phyloP scores from a whole-genome alignment of 2,113 vertebrate genomes.

The Dermatemys mawii region DNA sequence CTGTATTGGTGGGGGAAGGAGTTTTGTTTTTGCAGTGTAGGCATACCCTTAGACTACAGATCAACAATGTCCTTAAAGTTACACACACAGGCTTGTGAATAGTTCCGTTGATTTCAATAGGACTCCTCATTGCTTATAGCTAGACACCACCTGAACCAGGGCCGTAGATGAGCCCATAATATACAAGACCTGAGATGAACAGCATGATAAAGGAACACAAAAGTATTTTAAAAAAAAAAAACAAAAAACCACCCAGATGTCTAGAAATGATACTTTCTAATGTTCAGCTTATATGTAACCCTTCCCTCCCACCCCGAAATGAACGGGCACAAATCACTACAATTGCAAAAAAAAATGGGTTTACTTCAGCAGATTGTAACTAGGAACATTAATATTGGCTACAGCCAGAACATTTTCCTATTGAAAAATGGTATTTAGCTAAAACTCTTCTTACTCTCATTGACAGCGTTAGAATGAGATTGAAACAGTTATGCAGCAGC shows the following conservation, averaged over 20 bases:
- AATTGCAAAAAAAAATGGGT: background rate
- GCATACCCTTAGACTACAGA: background rate
- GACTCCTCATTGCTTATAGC: conserved; percentile 12
- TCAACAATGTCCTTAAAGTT: background rate
- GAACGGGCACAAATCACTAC: background rate
- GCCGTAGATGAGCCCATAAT: background rate
- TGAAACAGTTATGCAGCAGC: background rate
- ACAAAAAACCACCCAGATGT: background rate
- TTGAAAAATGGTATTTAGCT: conserved; percentile 13
- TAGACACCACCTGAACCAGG: background rate
- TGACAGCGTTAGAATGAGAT: rapidly evolving
- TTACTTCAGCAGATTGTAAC: background rate
- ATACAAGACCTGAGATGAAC: background rate
- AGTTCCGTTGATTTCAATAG: background rate
- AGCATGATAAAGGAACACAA: conserved; percentile 27
- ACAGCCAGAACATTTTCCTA: background rate
- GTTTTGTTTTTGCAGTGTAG: background rate
- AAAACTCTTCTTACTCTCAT: conserved; percentile 22
- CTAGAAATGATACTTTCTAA: background rate
- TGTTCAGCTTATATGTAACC: background rate
- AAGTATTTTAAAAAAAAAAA: too few species aligned
- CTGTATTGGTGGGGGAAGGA: too few species aligned
- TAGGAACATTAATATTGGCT: background rate
- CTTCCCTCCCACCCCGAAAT: too few species aligned
- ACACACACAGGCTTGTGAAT: background rate